A percentile compares a stretch with the other conserved stretches of the same genome.
Conservation (phyloP, 2,113 vertebrate species). For the Pogonocichla stellata region DNA sequence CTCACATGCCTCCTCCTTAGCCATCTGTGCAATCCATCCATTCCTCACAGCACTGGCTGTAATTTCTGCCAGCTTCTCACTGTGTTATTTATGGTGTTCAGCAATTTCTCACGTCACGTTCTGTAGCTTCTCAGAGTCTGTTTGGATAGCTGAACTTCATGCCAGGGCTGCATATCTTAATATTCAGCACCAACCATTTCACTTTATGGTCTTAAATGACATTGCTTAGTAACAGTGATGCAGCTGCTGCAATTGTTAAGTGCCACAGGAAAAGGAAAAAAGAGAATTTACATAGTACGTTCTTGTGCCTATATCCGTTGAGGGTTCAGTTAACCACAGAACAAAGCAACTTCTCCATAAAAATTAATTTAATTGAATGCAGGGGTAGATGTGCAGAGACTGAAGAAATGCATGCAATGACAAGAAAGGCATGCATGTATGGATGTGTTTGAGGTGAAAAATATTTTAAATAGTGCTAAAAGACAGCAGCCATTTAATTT, state of each 20-base stretch:
- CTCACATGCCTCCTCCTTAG: not conserved
- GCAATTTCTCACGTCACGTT: not conserved
- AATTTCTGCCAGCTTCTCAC: slow-evolving; percentile 18
- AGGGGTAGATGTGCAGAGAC: not conserved
- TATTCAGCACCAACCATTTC: not conserved
- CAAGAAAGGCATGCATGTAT: not conserved
- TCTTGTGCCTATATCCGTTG: not conserved
- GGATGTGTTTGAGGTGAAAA: not conserved
- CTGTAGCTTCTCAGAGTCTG: not conserved
- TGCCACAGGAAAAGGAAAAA: not conserved
- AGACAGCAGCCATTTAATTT: not conserved
- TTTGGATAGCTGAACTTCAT: not conserved
- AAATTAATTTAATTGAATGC: not conserved
- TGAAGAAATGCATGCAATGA: not conserved
- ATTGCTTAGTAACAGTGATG: not conserved
- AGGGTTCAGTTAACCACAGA: not conserved
- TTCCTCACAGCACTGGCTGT: not conserved
- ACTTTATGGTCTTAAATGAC: not conserved
- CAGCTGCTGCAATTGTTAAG: not conserved
- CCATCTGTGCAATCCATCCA: slow-evolving; percentile 14
- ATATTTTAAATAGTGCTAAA: not conserved
- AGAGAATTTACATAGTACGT: not conserved
- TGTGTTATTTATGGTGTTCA: slow-evolving; percentile 23
- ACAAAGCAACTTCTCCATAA: not conserved
- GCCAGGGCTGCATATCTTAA: not conserved